Percentiles rank a stretch among this genome's conserved stretches.
Conservation (phyloP, 53 echinoderm and acorn worm species). For the Henricia sp. region DNA sequence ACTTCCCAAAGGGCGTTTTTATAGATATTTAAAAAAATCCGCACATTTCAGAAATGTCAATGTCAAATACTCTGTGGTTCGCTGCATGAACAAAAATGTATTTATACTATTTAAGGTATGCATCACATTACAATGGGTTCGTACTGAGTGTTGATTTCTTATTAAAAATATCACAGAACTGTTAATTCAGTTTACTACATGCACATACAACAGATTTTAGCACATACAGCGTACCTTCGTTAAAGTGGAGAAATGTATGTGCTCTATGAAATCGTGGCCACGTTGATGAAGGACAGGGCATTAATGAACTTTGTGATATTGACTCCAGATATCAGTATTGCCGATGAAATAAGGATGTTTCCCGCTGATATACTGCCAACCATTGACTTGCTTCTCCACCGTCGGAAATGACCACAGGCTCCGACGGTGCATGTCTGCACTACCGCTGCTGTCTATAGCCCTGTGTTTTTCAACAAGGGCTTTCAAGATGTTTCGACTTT, state of each 20-base stretch:
- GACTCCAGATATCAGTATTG: conserved; percentile 23
- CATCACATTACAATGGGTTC: background rate
- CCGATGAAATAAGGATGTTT: conserved; percentile 6
- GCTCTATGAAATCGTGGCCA: conserved; percentile 3
- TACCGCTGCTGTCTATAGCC: too few relatives aligned
- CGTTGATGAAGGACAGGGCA: conserved; percentile 21
- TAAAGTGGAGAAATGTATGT: conserved; percentile 15
- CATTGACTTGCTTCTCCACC: conserved; percentile 30
- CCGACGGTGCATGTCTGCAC: conserved; percentile 4
- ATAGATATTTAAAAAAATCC: too few relatives aligned
- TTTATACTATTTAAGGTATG: too few relatives aligned
- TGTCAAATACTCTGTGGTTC: too few relatives aligned
- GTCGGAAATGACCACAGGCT: background rate
- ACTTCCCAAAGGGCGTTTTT: too few relatives aligned
- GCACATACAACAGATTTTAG: background rate
- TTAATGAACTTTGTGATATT: conserved; percentile 2
- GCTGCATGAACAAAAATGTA: too few relatives aligned
- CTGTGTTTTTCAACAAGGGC: too few relatives aligned
- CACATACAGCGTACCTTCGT: conserved; percentile 23
- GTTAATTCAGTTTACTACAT: background rate
- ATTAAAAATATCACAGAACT: background rate
- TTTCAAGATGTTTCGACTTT: too few relatives aligned
- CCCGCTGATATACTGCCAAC: conserved; percentile 32
- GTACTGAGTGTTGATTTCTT: background rate
- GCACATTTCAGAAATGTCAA: too few relatives aligned